phyloP scores from a whole-genome alignment of 2,888 invertebrate species.

The Cataglyphis albicans region DNA sequence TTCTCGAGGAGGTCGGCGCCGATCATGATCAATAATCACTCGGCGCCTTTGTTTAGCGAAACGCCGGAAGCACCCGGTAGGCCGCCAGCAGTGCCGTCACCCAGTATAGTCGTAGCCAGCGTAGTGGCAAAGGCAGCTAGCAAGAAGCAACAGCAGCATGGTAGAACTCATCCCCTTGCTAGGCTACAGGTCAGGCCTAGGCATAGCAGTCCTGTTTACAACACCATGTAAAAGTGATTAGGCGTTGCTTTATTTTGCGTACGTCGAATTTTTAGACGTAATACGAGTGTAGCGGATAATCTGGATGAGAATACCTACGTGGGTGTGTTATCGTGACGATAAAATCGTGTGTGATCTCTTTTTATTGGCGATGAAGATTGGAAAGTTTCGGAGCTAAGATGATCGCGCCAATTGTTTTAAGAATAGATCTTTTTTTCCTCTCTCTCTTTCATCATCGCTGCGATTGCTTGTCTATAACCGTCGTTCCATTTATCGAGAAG shows the following conservation, averaged over 20 bases:
- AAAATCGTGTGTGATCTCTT: constrained; percentile 78
- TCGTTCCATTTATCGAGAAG: not conserved
- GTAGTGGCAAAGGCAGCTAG: constrained; percentile 91
- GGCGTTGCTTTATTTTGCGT: not conserved
- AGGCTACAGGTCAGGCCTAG: constrained; percentile 93
- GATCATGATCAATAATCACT: constrained; percentile 80
- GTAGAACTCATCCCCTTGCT: constrained; percentile 96
- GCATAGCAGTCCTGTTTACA: constrained; percentile 94
- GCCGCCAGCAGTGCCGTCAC: constrained; percentile 86
- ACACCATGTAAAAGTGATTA: constrained; percentile 91
- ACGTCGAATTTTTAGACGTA: constrained; percentile 18
- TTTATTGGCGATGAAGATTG: constrained; percentile 73
- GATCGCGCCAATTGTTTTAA: constrained; percentile 61
- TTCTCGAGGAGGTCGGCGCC: constrained; percentile 82
- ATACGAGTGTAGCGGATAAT: constrained; percentile 48
- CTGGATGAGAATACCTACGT: constrained; percentile 59
- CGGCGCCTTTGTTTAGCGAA: constrained; percentile 67
- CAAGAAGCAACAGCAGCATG: constrained; percentile 95
- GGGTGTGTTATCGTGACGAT: constrained; percentile 68
- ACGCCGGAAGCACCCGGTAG: constrained; percentile 82
- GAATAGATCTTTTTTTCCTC: constrained; percentile 47
- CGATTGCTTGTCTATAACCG: constrained; percentile 14
- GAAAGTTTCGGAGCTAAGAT: constrained; percentile 61
- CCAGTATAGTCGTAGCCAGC: constrained; percentile 89
- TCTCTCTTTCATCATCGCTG: constrained; percentile 15